Evolutionary conservation across 92 coral and sea anemone genomes (phyloP).

Genomic region (Blastomussa wellsi): DNA sequence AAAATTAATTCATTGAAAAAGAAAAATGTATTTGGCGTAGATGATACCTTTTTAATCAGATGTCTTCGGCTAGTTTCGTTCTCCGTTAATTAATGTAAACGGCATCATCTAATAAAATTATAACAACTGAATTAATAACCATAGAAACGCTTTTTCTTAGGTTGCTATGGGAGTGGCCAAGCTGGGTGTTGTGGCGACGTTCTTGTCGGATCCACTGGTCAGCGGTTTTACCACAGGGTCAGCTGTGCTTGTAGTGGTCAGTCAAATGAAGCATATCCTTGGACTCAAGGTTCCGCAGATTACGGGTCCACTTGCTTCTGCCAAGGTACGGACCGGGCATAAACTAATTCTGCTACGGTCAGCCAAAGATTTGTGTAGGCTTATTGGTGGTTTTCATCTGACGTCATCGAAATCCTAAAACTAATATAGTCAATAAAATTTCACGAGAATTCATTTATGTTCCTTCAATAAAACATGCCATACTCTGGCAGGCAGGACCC

Average conservation of each 20-base stretch:
- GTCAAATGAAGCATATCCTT: conserved; percentile 82
- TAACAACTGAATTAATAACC: not conserved
- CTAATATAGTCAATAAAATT: no score
- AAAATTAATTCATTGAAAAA: not conserved
- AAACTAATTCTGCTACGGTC: no score
- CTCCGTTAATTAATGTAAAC: no score
- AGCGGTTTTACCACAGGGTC: conserved; percentile 99
- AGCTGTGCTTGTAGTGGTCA: conserved; percentile 79
- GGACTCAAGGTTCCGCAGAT: conserved; percentile 72
- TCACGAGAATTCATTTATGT: no score
- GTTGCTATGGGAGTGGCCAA: conserved; percentile 80
- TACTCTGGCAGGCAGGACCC: no score
- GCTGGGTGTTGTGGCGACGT: conserved; percentile 82
- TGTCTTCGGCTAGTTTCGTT: not conserved
- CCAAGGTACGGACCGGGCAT: conserved; percentile 68
- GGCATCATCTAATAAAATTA: not conserved
- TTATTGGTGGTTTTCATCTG: no score
- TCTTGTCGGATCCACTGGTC: conserved; percentile 86
- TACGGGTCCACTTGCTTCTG: conserved; percentile 64
- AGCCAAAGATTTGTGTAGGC: no score
- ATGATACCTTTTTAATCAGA: not conserved
- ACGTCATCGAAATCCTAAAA: no score
- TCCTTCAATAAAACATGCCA: no score
- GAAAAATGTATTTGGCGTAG: not conserved
- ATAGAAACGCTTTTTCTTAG: conserved; percentile 29